Base-by-base conservation (phyloP, 2,888 invertebrate species). In the Lasioglossum figueresi region DNA sequence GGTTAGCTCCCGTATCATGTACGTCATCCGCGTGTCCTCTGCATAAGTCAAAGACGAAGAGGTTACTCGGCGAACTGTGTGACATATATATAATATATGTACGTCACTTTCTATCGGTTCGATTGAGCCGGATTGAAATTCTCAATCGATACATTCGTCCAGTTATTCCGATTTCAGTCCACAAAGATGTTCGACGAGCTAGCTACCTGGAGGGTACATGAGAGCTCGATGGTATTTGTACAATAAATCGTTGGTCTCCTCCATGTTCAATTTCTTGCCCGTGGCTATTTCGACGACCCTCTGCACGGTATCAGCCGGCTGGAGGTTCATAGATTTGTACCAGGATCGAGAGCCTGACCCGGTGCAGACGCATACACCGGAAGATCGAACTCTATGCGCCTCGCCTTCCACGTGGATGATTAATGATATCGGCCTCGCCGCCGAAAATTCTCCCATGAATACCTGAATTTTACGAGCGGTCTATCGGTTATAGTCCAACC, bases 321-420 rank as follows among this genome's bases (percentile, higher is more conserved):
- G 81, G 5, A 82, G 31, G 84, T 90, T 91, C 84, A 89, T 91
- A 27, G 79, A 73, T 72, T 63, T 83, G 66, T 98, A 98, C 99
- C 99, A 99, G 0, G 98, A 98, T 0, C 98, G 99, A 37, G 99
- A 99, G 0, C 99, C 99, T 0, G 99, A 99, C 27, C 99, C 99
- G 0, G 99, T 99, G 87, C 98, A 98, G 34, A 99, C 97, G 88
- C 99, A 99, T 1, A 99, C 95, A 0, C 99, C 99, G 0, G 99
- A 99, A 93, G 99, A 98, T 95, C 99, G 99, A 79, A 99, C 97
- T 95, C 98, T 98, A 37, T 97, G 97, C 91, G 96, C 96, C 63
- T 96, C 95, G 93, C 98, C 97, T 94, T 98, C 97, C 59, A 98
- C 95, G 87, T 97, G 96, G 82, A 99, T 95, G 93, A 98, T 97